These are phyloP conservation scores for Pollenia amentaria DNA, from an alignment of 2,888 invertebrate species.

Conservation along the genomic window DNA sequence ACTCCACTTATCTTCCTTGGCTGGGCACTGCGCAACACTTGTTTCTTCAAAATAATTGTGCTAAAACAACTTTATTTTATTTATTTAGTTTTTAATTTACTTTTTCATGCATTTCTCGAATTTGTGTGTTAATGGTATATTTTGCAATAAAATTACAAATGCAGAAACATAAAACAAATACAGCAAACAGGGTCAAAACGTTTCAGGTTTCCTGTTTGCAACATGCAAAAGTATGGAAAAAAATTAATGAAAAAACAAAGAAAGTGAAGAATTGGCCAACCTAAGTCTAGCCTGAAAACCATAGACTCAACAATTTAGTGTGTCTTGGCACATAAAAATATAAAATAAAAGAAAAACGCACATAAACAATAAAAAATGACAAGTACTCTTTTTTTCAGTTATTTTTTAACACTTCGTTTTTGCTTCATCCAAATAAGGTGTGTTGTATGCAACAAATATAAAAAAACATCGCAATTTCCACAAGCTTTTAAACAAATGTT, in stretches of 20 bases:
- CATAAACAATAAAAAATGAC: constrained; percentile 25
- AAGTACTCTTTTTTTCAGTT: constrained; percentile 15
- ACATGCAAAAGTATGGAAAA: constrained; percentile 45
- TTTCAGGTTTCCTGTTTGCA: constrained; percentile 71
- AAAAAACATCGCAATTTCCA: constrained; percentile 10
- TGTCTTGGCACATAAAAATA: constrained; percentile 45
- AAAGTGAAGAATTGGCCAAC: constrained; percentile 69
- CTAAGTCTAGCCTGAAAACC: constrained; percentile 65
- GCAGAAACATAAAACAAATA: constrained; percentile 8
- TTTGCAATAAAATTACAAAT: constrained; percentile 38
- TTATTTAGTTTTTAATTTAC: constrained; percentile 4
- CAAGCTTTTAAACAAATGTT: background rate
- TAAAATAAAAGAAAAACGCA: constrained; percentile 11
- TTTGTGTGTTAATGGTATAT: constrained; percentile 53
- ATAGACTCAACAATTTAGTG: constrained; percentile 40
- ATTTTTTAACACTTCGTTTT: constrained; percentile 24
- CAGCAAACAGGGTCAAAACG: constrained; percentile 70
- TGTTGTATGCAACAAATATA: constrained; percentile 36
- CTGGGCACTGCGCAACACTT: constrained; percentile 36
- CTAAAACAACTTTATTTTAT: constrained; percentile 28
- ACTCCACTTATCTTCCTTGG: background rate
- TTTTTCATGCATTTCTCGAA: constrained; percentile 11
- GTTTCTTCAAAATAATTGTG: constrained; percentile 21
- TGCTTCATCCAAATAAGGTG: constrained; percentile 27
- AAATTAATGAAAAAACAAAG: constrained; percentile 44